phyloP scores from a whole-genome alignment of 1,140 invertebrate genomes.

The Drosophila cardini region DNA sequence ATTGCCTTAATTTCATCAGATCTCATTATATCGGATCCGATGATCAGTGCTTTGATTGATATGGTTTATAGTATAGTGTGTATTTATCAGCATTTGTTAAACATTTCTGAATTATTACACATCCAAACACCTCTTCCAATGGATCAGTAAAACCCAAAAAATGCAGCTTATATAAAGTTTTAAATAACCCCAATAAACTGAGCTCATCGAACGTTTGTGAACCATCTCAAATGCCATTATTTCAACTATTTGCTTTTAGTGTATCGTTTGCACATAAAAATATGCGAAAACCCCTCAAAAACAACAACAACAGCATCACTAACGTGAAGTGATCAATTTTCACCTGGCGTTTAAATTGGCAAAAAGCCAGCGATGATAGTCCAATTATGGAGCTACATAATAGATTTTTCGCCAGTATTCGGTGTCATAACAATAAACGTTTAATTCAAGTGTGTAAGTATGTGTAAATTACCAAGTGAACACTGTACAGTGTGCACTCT shows the following conservation, averaged over 20 bases:
- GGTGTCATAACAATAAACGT: conserved; percentile 40
- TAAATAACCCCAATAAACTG: too few relatives aligned
- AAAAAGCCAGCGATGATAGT: conserved; percentile 34
- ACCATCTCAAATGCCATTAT: background rate
- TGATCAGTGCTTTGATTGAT: too few relatives aligned
- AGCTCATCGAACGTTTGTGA: too few relatives aligned
- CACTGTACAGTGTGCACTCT: background rate
- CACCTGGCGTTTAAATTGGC: conserved; percentile 43
- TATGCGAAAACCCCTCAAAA: conserved; percentile 8
- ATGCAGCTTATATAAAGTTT: too few relatives aligned
- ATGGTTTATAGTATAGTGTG: too few relatives aligned
- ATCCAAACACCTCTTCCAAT: too few relatives aligned
- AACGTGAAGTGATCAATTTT: conserved; percentile 42
- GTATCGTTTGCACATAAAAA: background rate
- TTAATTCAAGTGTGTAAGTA: conserved; percentile 39
- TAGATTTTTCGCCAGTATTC: conserved; percentile 39
- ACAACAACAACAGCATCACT: background rate
- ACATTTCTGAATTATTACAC: too few relatives aligned
- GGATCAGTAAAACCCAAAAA: too few relatives aligned
- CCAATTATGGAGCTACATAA: conserved; percentile 43
- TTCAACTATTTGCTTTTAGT: conserved; percentile 19
- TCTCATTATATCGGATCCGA: too few relatives aligned
- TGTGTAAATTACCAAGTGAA: conserved; percentile 41
- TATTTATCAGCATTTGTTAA: too few relatives aligned
- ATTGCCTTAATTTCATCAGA: too few relatives aligned